A percentile compares a stretch with the other conserved stretches of the same genome.
Evolutionary conservation across 2,113 vertebrate genomes (phyloP).

Genomic region (Marmota flaviventris): DNA sequence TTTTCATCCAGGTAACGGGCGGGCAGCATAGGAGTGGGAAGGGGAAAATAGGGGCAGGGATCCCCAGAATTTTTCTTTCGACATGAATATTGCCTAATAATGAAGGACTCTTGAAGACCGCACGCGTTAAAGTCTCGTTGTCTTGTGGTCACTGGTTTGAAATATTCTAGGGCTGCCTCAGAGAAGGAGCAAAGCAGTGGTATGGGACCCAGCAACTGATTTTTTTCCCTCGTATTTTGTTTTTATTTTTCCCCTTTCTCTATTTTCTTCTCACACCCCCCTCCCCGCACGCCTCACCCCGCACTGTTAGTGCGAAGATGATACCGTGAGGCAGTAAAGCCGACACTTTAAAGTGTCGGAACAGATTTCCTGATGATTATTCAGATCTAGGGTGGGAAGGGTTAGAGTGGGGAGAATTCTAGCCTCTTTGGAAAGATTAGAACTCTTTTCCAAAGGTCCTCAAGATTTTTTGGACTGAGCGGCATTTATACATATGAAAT

Average conservation of each 20-base stretch:
- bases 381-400: not conserved
- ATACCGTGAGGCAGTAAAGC: conserved; percentile 21
- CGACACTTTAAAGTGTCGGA: conserved; percentile 50
- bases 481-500: conserved; percentile 50
- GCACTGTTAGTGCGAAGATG: not conserved
- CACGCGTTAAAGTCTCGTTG: not conserved
- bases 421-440: conserved; percentile 39
- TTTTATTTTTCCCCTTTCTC: not conserved
- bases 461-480: conserved; percentile 25
- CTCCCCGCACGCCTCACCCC: too few relatives aligned
- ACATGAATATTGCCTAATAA: conserved; percentile 8
- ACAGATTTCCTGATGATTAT: conserved; percentile 43
- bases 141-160: conserved; percentile 42
- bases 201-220: not conserved
- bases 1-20: not conserved
- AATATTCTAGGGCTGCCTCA: not conserved
- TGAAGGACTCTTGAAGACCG: not conserved
- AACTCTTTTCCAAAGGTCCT: not conserved
- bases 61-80: not conserved
- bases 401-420: not conserved
- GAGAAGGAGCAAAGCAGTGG: not conserved
- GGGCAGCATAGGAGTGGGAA: not conserved
- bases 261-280: not conserved
- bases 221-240: not conserved
- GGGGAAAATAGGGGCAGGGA: not conserved